Conservation (phyloP, 1,140 invertebrate genomes). For the Hypothenemus hampei region DNA sequence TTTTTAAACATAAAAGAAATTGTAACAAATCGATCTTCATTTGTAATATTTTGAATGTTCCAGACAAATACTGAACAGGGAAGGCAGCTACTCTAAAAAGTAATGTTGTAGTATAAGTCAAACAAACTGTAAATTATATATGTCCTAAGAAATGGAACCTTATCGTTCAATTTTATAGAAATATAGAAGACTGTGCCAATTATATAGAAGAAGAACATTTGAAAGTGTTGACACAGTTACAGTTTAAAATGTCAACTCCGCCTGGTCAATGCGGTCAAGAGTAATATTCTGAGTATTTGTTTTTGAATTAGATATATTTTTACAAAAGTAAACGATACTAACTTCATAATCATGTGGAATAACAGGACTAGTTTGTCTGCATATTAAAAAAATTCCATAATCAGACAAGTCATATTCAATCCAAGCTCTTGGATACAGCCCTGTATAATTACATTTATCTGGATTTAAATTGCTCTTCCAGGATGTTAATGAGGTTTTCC, state of each 20-base stretch:
- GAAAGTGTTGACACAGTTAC: too few relatives aligned
- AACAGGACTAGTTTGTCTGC: conserved; percentile 87
- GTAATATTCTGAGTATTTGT: too few relatives aligned
- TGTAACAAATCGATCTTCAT: conserved; percentile 65
- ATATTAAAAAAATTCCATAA: conserved; percentile 69
- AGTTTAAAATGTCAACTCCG: too few relatives aligned
- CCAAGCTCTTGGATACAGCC: conserved; percentile 86
- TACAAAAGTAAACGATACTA: conserved; percentile 22
- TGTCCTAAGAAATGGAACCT: too few relatives aligned
- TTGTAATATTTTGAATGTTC: conserved; percentile 69
- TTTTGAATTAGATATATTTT: not conserved
- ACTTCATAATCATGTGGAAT: conserved; percentile 91
- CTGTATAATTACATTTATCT: conserved; percentile 72
- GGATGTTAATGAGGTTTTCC: conserved; percentile 51
- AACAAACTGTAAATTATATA: too few relatives aligned
- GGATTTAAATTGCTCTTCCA: conserved; percentile 78
- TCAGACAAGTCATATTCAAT: conserved; percentile 81
- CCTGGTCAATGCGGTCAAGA: too few relatives aligned
- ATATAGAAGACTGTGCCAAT: too few relatives aligned
- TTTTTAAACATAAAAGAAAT: conserved; percentile 91
- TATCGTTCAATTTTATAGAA: too few relatives aligned
- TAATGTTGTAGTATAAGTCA: too few relatives aligned
- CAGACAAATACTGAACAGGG: conserved; percentile 87
- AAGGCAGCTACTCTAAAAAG: conserved; percentile 71
- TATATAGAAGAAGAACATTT: too few relatives aligned